Evolutionary conservation across 2,113 vertebrate species (phyloP).

Genomic region (Montifringilla adamsi): DNA sequence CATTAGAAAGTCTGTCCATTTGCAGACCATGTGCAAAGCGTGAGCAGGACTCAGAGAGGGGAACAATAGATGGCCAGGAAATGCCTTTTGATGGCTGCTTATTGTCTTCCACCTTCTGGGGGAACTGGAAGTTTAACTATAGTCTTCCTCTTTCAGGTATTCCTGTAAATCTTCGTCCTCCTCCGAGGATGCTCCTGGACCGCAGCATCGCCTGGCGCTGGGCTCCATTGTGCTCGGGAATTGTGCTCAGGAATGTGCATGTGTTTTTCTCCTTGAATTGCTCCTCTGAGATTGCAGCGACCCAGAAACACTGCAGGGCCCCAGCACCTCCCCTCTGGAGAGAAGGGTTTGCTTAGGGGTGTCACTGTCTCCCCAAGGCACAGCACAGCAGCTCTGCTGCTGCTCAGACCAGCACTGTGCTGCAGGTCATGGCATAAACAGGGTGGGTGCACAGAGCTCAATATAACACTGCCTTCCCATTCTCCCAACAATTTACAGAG

Average conservation of each 20-base stretch:
- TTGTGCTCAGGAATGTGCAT: conserved; percentile 43
- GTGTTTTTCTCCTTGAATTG: conserved; percentile 31
- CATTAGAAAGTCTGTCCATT: neutral
- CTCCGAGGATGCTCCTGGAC: conserved; percentile 13
- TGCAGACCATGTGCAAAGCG: neutral
- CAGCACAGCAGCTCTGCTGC: neutral
- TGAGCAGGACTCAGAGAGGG: neutral
- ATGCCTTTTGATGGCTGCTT: conserved; percentile 10
- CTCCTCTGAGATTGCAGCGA: neutral
- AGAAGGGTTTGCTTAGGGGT: neutral
- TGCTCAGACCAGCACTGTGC: neutral
- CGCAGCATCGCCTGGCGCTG: neutral
- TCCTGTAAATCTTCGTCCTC: neutral
- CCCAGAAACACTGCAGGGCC: neutral
- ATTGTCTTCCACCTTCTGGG: conserved; percentile 59
- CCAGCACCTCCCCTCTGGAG: neutral
- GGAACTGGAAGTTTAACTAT: conserved; percentile 57
- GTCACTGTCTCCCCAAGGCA: neutral
- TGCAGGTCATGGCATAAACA: neutral
- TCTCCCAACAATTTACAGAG: neutral
- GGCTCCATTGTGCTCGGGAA: conserved; percentile 32
- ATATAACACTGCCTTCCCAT: neutral
- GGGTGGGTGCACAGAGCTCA: neutral
- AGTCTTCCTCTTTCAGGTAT: conserved; percentile 55
- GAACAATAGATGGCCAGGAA: conserved; percentile 59